A percentile compares a stretch with the other conserved stretches of the same genome.
phyloP scores from a whole-genome alignment of 2,797 vertebrate genomes.

The Diplodus puntazzo region DNA sequence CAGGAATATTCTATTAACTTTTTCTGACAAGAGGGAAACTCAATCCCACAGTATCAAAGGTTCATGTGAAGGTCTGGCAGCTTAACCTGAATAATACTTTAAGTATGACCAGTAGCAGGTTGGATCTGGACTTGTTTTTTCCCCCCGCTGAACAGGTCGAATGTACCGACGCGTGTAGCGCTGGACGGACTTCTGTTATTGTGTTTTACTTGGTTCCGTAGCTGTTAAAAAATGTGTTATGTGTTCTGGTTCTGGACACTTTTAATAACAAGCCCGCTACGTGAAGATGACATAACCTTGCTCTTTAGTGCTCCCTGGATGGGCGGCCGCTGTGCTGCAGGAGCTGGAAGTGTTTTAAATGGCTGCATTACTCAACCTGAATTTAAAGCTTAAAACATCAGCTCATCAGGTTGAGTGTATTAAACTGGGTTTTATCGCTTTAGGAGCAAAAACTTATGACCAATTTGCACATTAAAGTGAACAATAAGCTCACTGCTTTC shows the following conservation, averaged over 20 bases:
- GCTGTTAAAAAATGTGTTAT: conserved; percentile 9
- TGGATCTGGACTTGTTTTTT: conserved; percentile 6
- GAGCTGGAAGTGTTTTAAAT: background rate
- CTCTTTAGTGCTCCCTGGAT: background rate
- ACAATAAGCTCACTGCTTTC: background rate
- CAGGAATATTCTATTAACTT: conserved; percentile 50
- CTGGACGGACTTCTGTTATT: background rate
- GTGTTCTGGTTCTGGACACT: background rate
- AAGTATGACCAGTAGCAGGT: conserved; percentile 30
- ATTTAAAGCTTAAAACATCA: background rate
- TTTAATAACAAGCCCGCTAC: background rate
- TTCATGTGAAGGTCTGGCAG: conserved; percentile 49
- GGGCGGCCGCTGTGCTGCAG: background rate
- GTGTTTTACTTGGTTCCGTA: background rate
- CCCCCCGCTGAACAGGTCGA: background rate
- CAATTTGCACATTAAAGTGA: background rate
- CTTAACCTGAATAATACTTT: conserved; percentile 49
- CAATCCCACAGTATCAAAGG: conserved; percentile 46
- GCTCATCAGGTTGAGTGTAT: background rate
- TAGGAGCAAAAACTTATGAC: background rate
- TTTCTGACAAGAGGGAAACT: conserved; percentile 43
- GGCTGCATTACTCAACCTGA: background rate
- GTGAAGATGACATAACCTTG: background rate
- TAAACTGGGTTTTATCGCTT: background rate
- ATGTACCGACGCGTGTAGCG: background rate